A percentile compares a stretch with the other conserved stretches of the same genome.
Evolutionary conservation across 2,113 vertebrate genomes (phyloP).

Genomic region (Amphilophus citrinellus): DNA sequence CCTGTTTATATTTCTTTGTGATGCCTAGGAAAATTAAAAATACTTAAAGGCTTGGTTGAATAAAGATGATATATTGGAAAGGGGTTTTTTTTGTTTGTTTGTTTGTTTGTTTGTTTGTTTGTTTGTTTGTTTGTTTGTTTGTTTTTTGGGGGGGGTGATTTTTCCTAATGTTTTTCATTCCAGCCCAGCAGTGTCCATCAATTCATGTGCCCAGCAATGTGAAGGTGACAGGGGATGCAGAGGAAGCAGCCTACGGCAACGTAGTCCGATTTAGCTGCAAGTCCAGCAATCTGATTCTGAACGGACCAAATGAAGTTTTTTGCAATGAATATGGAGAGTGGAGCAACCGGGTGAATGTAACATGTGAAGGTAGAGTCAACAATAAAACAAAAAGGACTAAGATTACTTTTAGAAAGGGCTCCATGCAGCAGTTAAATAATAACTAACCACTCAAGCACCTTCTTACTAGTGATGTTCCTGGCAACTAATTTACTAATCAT

Average conservation of each 20-base stretch:
- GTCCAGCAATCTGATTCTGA: not conserved
- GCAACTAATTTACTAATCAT: too few species aligned
- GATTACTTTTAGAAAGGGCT: not conserved
- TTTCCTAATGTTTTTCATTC: not conserved
- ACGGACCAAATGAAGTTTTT: constrained; percentile 23
- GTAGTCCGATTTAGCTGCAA: constrained; percentile 74
- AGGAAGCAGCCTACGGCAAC: constrained; percentile 65
- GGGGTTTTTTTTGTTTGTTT: not conserved
- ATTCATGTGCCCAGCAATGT: constrained; percentile 19
- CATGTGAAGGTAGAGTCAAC: constrained; percentile 61
- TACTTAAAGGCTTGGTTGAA: too few species aligned
- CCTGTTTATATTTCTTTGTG: not conserved
- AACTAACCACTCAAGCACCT: too few species aligned
- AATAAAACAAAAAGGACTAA: not conserved
- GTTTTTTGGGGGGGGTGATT: not conserved
- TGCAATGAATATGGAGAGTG: constrained; percentile 68
- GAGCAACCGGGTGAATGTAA: not conserved
- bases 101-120: not conserved
- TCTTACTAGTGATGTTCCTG: too few species aligned
- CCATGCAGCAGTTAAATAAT: not conserved
- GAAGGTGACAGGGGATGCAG: constrained; percentile 55
- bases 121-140: too few species aligned
- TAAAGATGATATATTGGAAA: not conserved
- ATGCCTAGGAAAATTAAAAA: not conserved
- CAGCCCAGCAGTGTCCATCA: constrained; percentile 65